These are phyloP conservation scores for Agonum fuliginosum DNA, from an alignment of 2,888 invertebrate species.

Conservation along the genomic window DNA sequence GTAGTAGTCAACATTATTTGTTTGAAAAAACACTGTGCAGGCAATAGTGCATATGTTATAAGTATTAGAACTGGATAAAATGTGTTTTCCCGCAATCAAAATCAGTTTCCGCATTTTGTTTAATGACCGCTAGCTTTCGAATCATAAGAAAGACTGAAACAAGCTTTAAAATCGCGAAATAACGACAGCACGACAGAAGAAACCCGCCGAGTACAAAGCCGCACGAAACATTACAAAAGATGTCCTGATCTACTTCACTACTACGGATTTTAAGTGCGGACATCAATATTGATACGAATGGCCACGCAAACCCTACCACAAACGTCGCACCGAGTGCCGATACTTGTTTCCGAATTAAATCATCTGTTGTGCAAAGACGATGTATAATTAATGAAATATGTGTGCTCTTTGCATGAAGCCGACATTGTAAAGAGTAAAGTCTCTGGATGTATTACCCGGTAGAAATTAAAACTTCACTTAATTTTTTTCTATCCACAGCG, in stretches of 20 bases:
- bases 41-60: background rate
- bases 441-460: slow-evolving; percentile 17
- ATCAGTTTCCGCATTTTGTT: slow-evolving; percentile 41
- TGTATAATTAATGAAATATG: slow-evolving; percentile 60
- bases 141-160: slow-evolving; percentile 51
- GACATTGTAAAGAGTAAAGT: slow-evolving; percentile 17
- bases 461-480: slow-evolving; percentile 34
- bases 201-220: slow-evolving; percentile 43
- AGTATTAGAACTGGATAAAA: too few species aligned
- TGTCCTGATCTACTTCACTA: slow-evolving; percentile 56
- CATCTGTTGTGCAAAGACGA: slow-evolving; percentile 52
- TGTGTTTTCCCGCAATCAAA: background rate
- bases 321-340: slow-evolving; percentile 9
- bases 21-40: background rate
- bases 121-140: slow-evolving; percentile 41
- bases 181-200: slow-evolving; percentile 59
- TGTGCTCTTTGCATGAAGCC: slow-evolving; percentile 53
- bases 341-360: slow-evolving; percentile 56
- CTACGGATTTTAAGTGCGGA: slow-evolving; percentile 59
- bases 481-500: slow-evolving; percentile 20
- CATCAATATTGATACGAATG: slow-evolving; percentile 41
- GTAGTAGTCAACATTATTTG: background rate
- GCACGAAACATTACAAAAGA: slow-evolving; percentile 57
- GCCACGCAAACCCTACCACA: background rate
- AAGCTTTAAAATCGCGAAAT: slow-evolving; percentile 54